Evolutionary conservation across 2,797 vertebrate genomes (phyloP).

Genomic region (Ciconia nigra): DNA sequence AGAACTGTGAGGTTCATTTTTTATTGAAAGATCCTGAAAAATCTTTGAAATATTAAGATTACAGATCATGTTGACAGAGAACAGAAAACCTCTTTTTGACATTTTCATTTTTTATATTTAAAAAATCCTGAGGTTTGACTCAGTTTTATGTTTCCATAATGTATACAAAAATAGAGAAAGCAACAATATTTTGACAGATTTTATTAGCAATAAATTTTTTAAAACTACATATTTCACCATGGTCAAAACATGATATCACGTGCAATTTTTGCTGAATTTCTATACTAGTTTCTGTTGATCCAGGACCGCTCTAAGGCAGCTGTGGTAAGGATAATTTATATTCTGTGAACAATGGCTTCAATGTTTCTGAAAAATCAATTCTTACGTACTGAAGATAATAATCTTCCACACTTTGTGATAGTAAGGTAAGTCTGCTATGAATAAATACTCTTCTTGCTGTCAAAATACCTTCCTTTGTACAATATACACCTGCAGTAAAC

Average conservation of each 20-base stretch:
- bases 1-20: background rate
- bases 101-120: background rate
- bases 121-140: background rate
- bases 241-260: background rate
- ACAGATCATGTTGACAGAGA: background rate
- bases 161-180: background rate
- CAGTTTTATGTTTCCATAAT: background rate
- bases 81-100: background rate
- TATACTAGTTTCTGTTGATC: background rate
- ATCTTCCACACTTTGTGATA: background rate
- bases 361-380: background rate
- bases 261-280: background rate
- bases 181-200: background rate
- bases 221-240: background rate
- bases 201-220: background rate
- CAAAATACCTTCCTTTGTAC: background rate
- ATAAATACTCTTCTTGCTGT: background rate
- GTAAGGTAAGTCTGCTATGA: background rate
- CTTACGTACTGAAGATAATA: background rate
- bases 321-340: background rate
- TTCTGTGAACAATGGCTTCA: background rate
- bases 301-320: background rate
- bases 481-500: background rate
- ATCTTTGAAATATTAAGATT: background rate
- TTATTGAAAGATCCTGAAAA: background rate